Conservation (phyloP, 1,140 invertebrate genomes). For the Scaptomyza montana region DNA sequence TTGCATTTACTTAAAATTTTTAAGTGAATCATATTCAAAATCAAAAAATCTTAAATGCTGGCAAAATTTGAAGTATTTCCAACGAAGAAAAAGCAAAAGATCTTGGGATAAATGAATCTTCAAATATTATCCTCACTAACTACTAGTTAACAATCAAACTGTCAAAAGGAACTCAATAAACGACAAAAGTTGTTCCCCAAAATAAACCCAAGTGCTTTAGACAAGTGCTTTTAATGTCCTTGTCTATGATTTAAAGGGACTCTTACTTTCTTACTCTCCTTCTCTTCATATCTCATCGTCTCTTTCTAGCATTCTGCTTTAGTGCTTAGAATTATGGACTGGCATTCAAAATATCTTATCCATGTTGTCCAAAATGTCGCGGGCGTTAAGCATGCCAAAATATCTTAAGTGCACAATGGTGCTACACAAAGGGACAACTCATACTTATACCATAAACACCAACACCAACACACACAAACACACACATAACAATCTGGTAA, state of each 20-base stretch:
- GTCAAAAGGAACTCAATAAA: not conserved
- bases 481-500: constrained; percentile 31
- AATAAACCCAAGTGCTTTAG: constrained; percentile 7
- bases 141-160: not conserved
- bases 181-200: not conserved
- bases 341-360: constrained; percentile 35
- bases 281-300: not conserved
- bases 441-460: not conserved
- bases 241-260: not conserved
- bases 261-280: not conserved
- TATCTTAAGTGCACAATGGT: constrained; percentile 46
- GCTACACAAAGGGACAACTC: not conserved
- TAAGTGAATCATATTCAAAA: no score
- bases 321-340: constrained; percentile 27
- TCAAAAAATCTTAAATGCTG: no score
- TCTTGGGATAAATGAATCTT: no score
- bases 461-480: not conserved
- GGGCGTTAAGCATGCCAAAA: constrained; percentile 32
- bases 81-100: no score
- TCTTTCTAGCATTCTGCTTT: not conserved
- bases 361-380: constrained; percentile 39
- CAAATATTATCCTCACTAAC: no score
- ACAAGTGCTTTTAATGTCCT: constrained; percentile 6
- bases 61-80: no score
- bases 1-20: no score